Percentiles rank a stretch among this genome's conserved stretches.
Evolutionary conservation across 2,888 invertebrate genomes (phyloP).

Genomic region (Pseudococcus longispinus): DNA sequence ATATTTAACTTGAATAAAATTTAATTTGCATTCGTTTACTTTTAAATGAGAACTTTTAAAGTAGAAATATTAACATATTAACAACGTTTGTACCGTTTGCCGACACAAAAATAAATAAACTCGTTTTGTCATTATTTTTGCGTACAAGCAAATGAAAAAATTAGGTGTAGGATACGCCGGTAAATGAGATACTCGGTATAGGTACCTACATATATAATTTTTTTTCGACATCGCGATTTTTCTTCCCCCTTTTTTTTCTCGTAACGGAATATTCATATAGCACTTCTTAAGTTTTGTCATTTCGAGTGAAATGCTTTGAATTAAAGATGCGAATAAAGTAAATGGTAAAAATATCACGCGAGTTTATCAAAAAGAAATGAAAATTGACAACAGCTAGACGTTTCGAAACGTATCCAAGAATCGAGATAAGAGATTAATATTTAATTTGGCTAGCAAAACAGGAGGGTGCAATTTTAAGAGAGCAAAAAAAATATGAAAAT

Average conservation of each 20-base stretch:
- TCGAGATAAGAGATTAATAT: constrained; percentile 2
- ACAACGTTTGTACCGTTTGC: constrained; percentile 9
- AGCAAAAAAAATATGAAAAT: background rate
- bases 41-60: constrained; percentile 28
- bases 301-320: background rate
- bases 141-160: background rate
- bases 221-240: background rate
- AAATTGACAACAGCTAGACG: constrained; percentile 2
- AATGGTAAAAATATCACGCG: background rate
- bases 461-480: background rate
- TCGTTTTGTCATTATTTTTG: background rate
- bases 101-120: constrained; percentile 23
- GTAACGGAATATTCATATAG: background rate
- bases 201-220: background rate
- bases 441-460: constrained; percentile 9
- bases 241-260: background rate
- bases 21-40: constrained; percentile 34
- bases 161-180: background rate
- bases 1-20: background rate
- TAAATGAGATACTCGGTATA: background rate
- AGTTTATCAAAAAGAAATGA: constrained; percentile 16
- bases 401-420: background rate
- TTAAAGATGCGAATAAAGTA: background rate
- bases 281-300: background rate
- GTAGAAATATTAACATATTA: constrained; percentile 35